Evolutionary conservation across 2,888 invertebrate species (phyloP).

Genomic region (Reticulitermes lucifugus): DNA sequence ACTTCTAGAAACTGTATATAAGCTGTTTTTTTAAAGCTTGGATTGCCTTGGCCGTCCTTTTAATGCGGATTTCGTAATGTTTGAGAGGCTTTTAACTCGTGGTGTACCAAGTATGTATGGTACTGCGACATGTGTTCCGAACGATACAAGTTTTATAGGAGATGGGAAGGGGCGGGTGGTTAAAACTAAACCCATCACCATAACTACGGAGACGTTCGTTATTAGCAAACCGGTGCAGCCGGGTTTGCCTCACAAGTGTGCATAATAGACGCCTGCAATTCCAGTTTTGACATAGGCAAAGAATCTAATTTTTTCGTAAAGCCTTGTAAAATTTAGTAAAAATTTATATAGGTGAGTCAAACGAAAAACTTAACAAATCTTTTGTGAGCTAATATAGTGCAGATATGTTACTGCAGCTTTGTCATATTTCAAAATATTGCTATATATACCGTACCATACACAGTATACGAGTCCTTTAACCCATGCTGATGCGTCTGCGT

Average conservation of each 20-base stretch:
- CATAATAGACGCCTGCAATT: conserved; percentile 6
- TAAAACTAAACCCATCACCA: conserved; percentile 23
- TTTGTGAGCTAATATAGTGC: too few species aligned
- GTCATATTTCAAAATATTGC: too few species aligned
- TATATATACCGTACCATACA: too few species aligned
- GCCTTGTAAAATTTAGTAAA: not conserved
- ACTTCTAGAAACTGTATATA: not conserved
- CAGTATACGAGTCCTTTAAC: too few species aligned
- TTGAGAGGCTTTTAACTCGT: not conserved
- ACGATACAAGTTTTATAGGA: conserved; percentile 19
- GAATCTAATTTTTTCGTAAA: not conserved
- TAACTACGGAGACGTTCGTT: not conserved
- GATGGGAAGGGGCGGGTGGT: not conserved
- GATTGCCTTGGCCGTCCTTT: not conserved
- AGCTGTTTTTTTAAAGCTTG: not conserved
- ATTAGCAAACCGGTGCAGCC: not conserved
- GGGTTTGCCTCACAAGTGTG: not conserved
- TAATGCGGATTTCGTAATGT: not conserved
- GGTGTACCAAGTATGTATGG: conserved; percentile 7
- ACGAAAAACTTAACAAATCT: too few species aligned
- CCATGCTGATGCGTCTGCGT: too few species aligned
- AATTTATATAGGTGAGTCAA: too few species aligned
- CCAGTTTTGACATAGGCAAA: not conserved
- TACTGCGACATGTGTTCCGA: conserved; percentile 4
- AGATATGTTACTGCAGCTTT: too few species aligned